These are phyloP conservation scores for Staurois parvus DNA, from an alignment of 2,797 vertebrate species.

Conservation along the genomic window DNA sequence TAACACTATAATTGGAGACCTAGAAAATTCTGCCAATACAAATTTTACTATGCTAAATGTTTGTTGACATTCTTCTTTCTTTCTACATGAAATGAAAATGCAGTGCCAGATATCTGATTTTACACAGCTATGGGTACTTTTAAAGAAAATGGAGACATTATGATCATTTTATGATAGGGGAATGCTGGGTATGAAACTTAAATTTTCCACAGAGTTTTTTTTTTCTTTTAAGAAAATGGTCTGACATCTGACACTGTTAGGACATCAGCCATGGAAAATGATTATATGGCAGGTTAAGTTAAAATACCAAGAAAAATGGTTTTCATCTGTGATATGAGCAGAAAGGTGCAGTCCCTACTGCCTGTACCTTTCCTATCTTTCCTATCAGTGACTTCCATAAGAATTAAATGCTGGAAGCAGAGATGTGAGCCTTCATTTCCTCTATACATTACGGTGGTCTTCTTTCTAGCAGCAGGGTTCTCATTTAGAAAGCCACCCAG, in stretches of 20 bases:
- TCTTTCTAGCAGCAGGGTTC: constrained; percentile 17
- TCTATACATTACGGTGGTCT: constrained; percentile 34
- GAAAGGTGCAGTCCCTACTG: neutral
- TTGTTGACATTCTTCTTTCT: too few species aligned
- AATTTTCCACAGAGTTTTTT: neutral
- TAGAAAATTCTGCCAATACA: too few species aligned
- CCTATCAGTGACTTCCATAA: constrained; percentile 27
- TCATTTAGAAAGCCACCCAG: constrained; percentile 15
- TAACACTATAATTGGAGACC: too few species aligned
- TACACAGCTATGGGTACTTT: too few species aligned
- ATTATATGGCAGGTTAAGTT: neutral
- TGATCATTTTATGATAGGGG: neutral
- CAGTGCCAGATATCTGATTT: too few species aligned
- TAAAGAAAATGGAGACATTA: neutral
- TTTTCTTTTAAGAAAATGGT: neutral
- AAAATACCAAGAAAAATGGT: constrained; percentile 1
- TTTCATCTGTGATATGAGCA: constrained; percentile 3
- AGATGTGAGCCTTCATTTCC: constrained; percentile 32
- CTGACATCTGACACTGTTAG: too few species aligned
- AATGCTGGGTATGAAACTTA: neutral
- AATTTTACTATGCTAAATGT: too few species aligned
- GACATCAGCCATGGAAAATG: too few species aligned
- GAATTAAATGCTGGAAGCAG: constrained; percentile 19
- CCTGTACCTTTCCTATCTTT: constrained; percentile 1
- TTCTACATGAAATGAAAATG: too few species aligned